Conservation (phyloP, 2,113 vertebrate genomes). For the Phalacrocorax brasilianus region DNA sequence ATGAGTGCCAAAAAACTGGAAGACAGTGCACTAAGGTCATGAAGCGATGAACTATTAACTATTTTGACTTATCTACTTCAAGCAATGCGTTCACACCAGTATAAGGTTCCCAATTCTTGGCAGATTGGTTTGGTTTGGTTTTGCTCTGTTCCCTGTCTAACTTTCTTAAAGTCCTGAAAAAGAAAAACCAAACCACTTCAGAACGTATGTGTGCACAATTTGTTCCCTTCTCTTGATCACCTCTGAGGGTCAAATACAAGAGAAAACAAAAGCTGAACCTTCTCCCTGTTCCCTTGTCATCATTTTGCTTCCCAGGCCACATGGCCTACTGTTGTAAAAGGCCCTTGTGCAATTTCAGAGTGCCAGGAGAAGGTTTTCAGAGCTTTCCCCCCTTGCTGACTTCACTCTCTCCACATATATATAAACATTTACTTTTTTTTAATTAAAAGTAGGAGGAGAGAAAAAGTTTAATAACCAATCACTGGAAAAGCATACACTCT, state of each 20-base stretch:
- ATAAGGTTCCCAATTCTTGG: not conserved
- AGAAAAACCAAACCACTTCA: not conserved
- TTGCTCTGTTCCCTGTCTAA: not conserved
- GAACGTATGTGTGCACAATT: not conserved
- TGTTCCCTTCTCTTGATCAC: not conserved
- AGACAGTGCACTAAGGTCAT: not conserved
- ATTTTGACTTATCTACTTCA: not conserved
- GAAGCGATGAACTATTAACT: not conserved
- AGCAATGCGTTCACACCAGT: not conserved
- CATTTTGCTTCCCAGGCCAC: not conserved
- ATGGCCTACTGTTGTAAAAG: not conserved
- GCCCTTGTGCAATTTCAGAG: not conserved
- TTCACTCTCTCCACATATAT: not conserved
- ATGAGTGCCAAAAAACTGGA: not conserved
- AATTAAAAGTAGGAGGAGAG: slow-evolving; percentile 45
- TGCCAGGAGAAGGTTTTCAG: not conserved
- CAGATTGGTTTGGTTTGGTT: not conserved
- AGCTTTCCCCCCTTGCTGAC: not conserved
- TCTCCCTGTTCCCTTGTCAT: not conserved
- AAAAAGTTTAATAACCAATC: slow-evolving; percentile 8
- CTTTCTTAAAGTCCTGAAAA: not conserved
- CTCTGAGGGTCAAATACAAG: not conserved
- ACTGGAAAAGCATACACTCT: slow-evolving; percentile 34
- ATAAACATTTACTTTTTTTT: not conserved
- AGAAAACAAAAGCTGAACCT: not conserved